Conservation (phyloP, 2,888 invertebrate genomes). For the Chaetoderma sp. region DNA sequence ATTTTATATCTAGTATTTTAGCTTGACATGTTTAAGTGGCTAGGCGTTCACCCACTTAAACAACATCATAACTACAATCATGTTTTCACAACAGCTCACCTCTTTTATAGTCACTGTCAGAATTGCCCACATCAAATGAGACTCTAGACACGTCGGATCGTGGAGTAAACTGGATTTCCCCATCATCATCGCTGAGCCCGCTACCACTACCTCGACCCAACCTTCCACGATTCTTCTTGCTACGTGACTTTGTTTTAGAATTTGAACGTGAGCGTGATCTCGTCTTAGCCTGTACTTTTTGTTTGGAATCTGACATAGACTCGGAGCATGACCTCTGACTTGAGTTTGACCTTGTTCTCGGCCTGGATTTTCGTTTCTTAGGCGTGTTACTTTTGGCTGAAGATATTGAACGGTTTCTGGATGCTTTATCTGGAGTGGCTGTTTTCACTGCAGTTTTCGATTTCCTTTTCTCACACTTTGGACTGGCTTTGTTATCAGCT, state of each 20-base stretch:
- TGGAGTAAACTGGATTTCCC: constrained; percentile 49
- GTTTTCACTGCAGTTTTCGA: constrained; percentile 13
- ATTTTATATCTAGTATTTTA: no score
- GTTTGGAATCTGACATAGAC: no score
- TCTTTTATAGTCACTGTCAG: constrained; percentile 53
- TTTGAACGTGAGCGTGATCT: constrained; percentile 28
- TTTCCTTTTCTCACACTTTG: constrained; percentile 29
- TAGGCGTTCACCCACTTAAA: no score
- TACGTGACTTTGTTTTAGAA: neutral
- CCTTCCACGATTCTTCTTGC: neutral
- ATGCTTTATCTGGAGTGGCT: constrained; percentile 12
- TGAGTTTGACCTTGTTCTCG: no score
- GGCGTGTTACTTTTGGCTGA: constrained; percentile 16
- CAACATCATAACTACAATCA: no score
- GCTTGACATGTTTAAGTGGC: no score
- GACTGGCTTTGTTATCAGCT: neutral
- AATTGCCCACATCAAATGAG: constrained; percentile 63
- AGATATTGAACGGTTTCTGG: constrained; percentile 15
- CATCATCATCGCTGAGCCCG: constrained; percentile 52
- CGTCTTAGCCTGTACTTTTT: neutral
- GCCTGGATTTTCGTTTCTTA: constrained; percentile 21
- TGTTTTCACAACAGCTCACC: no score
- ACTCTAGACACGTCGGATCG: constrained; percentile 61
- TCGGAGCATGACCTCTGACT: no score
- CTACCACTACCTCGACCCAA: constrained; percentile 37